Conservation (phyloP, 2,113 vertebrate species). For the Antechinus flavipes region DNA sequence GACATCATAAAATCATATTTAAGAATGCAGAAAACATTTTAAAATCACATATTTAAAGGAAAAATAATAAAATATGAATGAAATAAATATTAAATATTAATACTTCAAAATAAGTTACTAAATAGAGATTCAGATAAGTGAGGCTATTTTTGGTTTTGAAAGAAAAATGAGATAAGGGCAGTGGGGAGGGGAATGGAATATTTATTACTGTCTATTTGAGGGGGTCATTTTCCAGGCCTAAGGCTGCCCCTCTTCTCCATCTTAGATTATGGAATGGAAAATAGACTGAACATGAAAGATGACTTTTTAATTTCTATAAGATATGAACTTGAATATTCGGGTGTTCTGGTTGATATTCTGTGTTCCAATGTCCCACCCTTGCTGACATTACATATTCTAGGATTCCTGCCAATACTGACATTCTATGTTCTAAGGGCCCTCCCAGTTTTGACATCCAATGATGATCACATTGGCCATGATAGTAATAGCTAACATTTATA, state of each 20-base stretch:
- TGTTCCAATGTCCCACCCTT: no score
- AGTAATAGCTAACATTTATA: no score
- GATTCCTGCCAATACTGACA: no score
- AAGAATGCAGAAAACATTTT: neutral
- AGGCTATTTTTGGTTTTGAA: neutral
- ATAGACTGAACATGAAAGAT: neutral
- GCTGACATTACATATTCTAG: no score
- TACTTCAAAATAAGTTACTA: neutral
- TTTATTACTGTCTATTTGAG: neutral
- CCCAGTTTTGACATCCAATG: no score
- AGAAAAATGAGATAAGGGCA: neutral
- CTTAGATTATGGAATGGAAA: neutral
- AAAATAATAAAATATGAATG: neutral
- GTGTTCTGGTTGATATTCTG: no score
- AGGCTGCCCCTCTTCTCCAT: neutral
- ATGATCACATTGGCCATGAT: no score
- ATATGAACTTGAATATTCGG: neutral
- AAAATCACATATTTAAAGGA: neutral
- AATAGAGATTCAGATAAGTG: neutral
- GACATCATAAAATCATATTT: neutral
- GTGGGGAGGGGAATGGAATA: neutral
- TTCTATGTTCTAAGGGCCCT: no score
- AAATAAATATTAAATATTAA: neutral
- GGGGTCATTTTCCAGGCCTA: neutral
- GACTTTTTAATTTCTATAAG: neutral